Evolutionary conservation across 1,140 invertebrate species (phyloP), one percentile per base, ranked within the genome.

Genomic region (Macrobrachium nipponense): DNA sequence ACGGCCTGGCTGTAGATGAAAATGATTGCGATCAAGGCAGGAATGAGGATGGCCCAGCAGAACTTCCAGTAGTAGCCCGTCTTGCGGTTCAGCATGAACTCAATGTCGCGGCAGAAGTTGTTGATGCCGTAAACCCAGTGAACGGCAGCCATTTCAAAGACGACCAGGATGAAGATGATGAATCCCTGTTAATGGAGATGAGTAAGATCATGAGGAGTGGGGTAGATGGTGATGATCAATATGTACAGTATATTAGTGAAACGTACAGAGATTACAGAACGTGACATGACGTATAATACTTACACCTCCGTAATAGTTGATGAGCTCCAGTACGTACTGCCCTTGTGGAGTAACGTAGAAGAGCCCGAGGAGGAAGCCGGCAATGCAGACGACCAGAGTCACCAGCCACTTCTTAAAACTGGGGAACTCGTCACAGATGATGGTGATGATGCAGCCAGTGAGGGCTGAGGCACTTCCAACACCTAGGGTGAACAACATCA

Each of bases 401-500:
- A 96, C 93, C 73, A 93, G 90, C 92, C 94, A 94, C 78, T 92
- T 93, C 73, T 93, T 93, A 62, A 89, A 84, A 15, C 91, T 89
- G 4, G 94, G 94, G 90, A 95, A 96, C 61, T 94, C 91, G 90
- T 97, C 96, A 83, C 93, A 92, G 61, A 97, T 91, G 0, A 95
- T 93, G 0, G 94, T 94, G 81, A 95, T 94, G 51, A 96, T 91
- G 17, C 93, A 93, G 84, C 93, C 94, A 51, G 94, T 93, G 62
- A 96, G 91, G 27, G 88, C 88, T 7, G 90, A 89, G 60, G 89
- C 88, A 43, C 89, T 90, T 17, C 90, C 91, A 36, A 91, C 85
- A 2, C 95, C 96, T 70, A 97, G 91, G 0, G 96, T 94, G 68
- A 96, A 95, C 89, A 97, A 92, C 96, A 97, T 97, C 18, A 97